Evolutionary conservation across 2,113 vertebrate species (phyloP), one percentile per base, ranked within the genome.

Genomic region (Aegotheles bennettii): DNA sequence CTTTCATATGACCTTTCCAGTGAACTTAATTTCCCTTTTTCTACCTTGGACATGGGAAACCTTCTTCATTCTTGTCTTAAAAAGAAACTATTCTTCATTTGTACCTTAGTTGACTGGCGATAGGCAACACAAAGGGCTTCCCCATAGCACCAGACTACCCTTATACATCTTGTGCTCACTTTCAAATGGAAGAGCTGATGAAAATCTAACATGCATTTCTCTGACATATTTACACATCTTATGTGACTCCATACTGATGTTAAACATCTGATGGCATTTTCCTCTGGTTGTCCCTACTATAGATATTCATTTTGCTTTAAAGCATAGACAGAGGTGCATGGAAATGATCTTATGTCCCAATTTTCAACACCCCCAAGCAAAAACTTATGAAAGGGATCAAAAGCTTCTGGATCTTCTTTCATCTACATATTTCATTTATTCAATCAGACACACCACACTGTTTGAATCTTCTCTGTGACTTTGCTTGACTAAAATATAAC

Each of bases 321-420:
- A 89, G 56, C 48, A 75, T 26, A 63, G 35, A 51, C n/a, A 69
- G 31, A 84, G 18, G 40, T 60, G 64, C 33, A 42, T 26, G 51
- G 31, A 60, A 64, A 73, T 36, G 5, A 31, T 70, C 63, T 87
- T 54, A 68, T 83, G 53, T 85, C 71, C 31, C 4, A 89, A 38
- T 92, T 74, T 31, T 80, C 79, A 93, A 35, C 40, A n/a, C n/a
- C 67, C 16, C 38, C 50, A 79, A 97, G 81, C 47, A 94, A 97
- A 88, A 84, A 40, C 7, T 35, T 45, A 50, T 31, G 14, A 89
- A 77, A 89, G 24, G 54, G 73, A 96, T 97, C 93, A 97, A 96
- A 97, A 92, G 28, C 36, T 85, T 63, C 67, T 71, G 51, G 4
- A 73, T 95, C 79, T 84, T 80, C 88, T 97, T 96, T 98, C 74